A percentile compares a stretch with the other conserved stretches of the same genome.
These are phyloP conservation scores for Phylloscopus whistleri DNA, from an alignment of 2,113 vertebrate species.

Conservation along the genomic window DNA sequence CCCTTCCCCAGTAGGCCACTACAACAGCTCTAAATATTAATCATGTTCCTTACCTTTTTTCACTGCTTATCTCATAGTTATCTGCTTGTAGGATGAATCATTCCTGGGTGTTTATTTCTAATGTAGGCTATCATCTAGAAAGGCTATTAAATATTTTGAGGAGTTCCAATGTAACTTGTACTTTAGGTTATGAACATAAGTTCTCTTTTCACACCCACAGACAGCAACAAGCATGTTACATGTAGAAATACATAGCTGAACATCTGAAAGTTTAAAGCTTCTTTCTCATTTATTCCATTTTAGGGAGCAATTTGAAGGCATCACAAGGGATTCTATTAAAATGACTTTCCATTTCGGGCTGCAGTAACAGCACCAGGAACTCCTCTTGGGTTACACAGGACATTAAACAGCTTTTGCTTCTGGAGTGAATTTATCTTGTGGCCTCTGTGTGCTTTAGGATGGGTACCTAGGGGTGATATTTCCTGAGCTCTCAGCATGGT, in stretches of 20 bases:
- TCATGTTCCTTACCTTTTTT: not conserved
- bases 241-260: not conserved
- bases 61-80: not conserved
- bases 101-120: slow-evolving; percentile 1
- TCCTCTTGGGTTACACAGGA: not conserved
- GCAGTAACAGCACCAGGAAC: not conserved
- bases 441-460: not conserved
- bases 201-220: not conserved
- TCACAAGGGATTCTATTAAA: not conserved
- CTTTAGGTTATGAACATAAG: not conserved
- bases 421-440: not conserved
- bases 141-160: not conserved
- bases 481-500: fast-evolving
- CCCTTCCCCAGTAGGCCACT: not conserved
- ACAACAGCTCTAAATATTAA: not conserved
- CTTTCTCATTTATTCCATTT: not conserved
- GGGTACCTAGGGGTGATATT: no score
- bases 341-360: not conserved
- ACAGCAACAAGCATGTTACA: not conserved
- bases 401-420: not conserved
- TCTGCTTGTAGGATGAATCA: not conserved
- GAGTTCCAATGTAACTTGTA: not conserved
- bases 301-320: not conserved
- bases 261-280: not conserved
- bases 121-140: not conserved